Conservation (phyloP, 2,888 invertebrate species). For the Pyrochroa serraticornis region DNA sequence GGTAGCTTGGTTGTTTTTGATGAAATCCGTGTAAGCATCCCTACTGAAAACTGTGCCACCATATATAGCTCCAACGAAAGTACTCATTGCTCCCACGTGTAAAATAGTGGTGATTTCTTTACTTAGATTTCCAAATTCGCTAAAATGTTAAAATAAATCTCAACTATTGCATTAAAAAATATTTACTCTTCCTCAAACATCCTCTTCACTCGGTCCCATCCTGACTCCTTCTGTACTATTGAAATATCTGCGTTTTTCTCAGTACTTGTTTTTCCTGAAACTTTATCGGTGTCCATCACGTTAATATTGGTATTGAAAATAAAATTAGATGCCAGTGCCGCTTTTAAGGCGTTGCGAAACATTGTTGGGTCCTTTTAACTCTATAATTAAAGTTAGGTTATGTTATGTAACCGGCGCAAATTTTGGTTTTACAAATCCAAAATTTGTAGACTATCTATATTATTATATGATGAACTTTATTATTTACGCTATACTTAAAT, state of each 20-base stretch:
- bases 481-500: too few relatives aligned
- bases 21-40: slow-evolving; percentile 68
- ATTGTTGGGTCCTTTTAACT: slow-evolving; percentile 3
- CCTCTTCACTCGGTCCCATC: slow-evolving; percentile 60
- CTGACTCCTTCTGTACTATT: slow-evolving; percentile 49
- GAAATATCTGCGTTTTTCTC: slow-evolving; percentile 34
- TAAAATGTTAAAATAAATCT: slow-evolving; percentile 53
- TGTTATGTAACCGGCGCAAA: not conserved
- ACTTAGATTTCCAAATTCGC: slow-evolving; percentile 69
- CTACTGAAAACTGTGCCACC: slow-evolving; percentile 70
- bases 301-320: not conserved
- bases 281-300: slow-evolving; percentile 23
- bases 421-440: too few relatives aligned
- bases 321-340: not conserved
- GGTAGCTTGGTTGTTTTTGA: slow-evolving; percentile 77
- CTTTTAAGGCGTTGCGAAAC: slow-evolving; percentile 5
- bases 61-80: slow-evolving; percentile 67
- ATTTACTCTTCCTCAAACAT: slow-evolving; percentile 62
- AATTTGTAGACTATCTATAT: too few relatives aligned
- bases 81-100: slow-evolving; percentile 66
- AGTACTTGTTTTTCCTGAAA: slow-evolving; percentile 36
- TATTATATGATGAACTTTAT: too few relatives aligned
- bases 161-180: not conserved
- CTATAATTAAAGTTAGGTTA: slow-evolving; percentile 5
- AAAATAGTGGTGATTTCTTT: slow-evolving; percentile 66